phyloP scores from a whole-genome alignment of 1,140 invertebrate genomes.

The Penaeus japonicus region DNA sequence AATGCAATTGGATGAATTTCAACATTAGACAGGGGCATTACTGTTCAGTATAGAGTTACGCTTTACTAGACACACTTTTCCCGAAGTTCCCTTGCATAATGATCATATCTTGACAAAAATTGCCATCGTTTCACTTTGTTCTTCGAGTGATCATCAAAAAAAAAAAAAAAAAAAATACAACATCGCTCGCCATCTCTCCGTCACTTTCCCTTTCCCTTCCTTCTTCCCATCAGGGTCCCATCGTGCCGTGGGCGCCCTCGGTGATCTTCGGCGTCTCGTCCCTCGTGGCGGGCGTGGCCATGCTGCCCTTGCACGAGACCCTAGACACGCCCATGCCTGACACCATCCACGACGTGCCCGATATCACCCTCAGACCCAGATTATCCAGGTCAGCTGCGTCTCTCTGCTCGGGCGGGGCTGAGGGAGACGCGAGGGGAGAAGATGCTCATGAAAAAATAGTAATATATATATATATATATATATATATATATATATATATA shows the following conservation, averaged over 20 bases:
- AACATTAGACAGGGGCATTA: no score
- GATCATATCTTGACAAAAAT: no score
- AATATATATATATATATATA: not conserved
- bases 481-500: not conserved
- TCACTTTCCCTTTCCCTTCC: not conserved
- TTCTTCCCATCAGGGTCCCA: not conserved
- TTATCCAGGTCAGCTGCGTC: not conserved
- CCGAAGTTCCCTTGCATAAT: no score
- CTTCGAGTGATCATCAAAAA: no score
- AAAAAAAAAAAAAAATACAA: not conserved
- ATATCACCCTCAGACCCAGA: not conserved
- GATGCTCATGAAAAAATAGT: not conserved
- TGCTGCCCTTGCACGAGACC: slow-evolving; percentile 26
- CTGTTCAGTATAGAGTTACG: no score
- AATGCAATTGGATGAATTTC: no score
- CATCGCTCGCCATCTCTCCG: not conserved
- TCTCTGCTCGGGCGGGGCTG: no score
- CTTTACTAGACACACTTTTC: no score
- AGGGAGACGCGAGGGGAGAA: no score
- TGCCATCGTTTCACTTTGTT: no score
- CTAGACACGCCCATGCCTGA: not conserved
- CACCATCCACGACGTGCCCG: slow-evolving; percentile 13
- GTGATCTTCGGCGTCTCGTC: slow-evolving; percentile 21
- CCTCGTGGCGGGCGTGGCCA: not conserved
- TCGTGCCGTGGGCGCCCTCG: slow-evolving; percentile 24